Conservation (phyloP, 2,797 vertebrate genomes). For the Aulostomus chinensis region DNA sequence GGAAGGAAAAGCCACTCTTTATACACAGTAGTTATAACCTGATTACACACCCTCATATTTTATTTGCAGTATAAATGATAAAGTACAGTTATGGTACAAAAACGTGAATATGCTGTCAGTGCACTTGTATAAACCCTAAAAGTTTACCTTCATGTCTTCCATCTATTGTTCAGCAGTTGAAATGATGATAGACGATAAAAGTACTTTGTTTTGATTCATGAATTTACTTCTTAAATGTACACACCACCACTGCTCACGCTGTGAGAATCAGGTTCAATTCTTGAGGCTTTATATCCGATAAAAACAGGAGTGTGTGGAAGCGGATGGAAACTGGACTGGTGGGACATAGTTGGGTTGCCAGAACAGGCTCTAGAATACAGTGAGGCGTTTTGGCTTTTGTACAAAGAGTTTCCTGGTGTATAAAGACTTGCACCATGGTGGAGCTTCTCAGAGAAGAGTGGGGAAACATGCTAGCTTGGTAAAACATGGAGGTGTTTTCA, state of each 20-base stretch:
- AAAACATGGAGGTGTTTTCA: constrained; percentile 40
- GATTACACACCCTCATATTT: too few relatives aligned
- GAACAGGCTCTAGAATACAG: constrained; percentile 12
- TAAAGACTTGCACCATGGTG: constrained; percentile 35
- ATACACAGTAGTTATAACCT: too few relatives aligned
- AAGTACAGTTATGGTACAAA: too few relatives aligned
- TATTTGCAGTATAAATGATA: too few relatives aligned
- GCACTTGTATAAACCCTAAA: too few relatives aligned
- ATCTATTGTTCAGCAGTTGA: too few relatives aligned
- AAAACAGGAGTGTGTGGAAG: constrained; percentile 63
- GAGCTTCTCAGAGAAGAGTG: constrained; percentile 42
- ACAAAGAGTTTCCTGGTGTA: constrained; percentile 39
- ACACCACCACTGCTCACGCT: constrained; percentile 48
- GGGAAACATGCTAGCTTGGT: constrained; percentile 30
- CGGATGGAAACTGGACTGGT: constrained; percentile 59
- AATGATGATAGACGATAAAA: too few relatives aligned
- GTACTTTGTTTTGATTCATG: background rate
- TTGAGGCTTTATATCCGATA: constrained; percentile 61
- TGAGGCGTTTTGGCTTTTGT: constrained; percentile 34
- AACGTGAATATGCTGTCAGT: too few relatives aligned
- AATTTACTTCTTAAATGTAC: constrained; percentile 63
- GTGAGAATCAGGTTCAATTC: constrained; percentile 17
- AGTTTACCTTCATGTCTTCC: too few relatives aligned
- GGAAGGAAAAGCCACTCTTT: too few relatives aligned
- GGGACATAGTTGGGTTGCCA: constrained; percentile 30